phyloP scores from a whole-genome alignment of 2,888 invertebrate genomes.

The Margaritifera margaritifera region DNA sequence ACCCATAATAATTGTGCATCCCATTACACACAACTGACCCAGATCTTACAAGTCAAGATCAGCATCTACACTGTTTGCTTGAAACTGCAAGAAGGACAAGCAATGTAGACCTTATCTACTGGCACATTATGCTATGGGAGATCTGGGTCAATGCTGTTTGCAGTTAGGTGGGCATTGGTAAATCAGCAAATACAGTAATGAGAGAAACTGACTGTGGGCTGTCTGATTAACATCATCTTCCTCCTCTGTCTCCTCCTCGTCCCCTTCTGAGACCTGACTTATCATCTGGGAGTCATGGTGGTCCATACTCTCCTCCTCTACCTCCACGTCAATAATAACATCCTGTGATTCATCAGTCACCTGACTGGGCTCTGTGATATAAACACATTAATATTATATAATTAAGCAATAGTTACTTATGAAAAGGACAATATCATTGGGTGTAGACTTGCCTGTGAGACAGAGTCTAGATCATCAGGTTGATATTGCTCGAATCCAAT shows the following conservation, averaged over 20 bases:
- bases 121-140: neutral
- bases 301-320: slow-evolving; percentile 63
- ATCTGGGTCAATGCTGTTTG: neutral
- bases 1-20: no score
- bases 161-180: neutral
- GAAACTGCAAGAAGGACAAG: no score
- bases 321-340: slow-evolving; percentile 67
- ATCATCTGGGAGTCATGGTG: slow-evolving; percentile 73
- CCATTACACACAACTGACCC: no score
- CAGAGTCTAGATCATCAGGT: no score
- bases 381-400: no score
- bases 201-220: slow-evolving; percentile 36
- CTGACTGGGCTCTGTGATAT: slow-evolving; percentile 23
- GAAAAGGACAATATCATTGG: no score
- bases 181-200: neutral
- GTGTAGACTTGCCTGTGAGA: no score
- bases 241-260: slow-evolving; percentile 31
- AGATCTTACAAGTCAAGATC: no score
- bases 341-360: slow-evolving; percentile 33
- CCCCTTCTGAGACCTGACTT: slow-evolving; percentile 69
- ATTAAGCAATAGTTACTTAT: no score
- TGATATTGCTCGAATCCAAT: no score
- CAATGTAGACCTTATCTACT: neutral
- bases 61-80: no score
- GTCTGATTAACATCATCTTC: slow-evolving; percentile 60